Base-by-base conservation (phyloP, 1,140 invertebrate species). In the Diachasmimorpha longicaudata region DNA sequence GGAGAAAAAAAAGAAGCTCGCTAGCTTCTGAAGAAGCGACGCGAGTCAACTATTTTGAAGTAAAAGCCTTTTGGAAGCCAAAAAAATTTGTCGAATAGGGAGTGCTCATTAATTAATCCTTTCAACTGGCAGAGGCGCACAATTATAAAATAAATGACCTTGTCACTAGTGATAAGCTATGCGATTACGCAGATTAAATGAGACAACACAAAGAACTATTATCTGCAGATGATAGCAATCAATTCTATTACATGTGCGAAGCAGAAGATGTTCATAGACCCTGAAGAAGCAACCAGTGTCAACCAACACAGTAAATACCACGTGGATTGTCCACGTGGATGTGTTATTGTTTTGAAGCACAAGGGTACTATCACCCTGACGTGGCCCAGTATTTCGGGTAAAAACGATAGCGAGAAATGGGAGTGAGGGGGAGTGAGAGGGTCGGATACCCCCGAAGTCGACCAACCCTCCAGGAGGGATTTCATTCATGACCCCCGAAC, bases 391-490 rank as follows among this genome's bases (percentile, higher is more conserved):
- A 46, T 48, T 44, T 23, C n/a, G 19, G 66, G 63, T 52, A 48
- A 68, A 63, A 48, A 39, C 31, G 31, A 31, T 31, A 31, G 31
- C 31, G 31, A 31, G 31, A 31, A 6, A 31, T 31, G 31, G 31
- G n/a, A n/a, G n/a, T n/a, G n/a, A n/a, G n/a, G 31, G 31, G 31
- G 31, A 31, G 72, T 71, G 74, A 81, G 86, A 87, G 86, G 86
- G 86, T 88, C 86, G 80, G 78, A 78, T 82, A 84, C 84, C 85
- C 82, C 80, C 78, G 80, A 75, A 69, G 8, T 68, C 72, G 82
- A 85, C 85, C 84, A 81, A 85, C 85, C 84, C 86, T 86, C 83
- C 81, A 81, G 78, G 84, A 87, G 87, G 87, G 86, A 88, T 87
- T 87, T 87, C 87, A 88, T 89, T 89, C 87, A 88, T 88, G 83